phyloP scores from a whole-genome alignment of 2,888 invertebrate species.

The Boloria euphrosyne region DNA sequence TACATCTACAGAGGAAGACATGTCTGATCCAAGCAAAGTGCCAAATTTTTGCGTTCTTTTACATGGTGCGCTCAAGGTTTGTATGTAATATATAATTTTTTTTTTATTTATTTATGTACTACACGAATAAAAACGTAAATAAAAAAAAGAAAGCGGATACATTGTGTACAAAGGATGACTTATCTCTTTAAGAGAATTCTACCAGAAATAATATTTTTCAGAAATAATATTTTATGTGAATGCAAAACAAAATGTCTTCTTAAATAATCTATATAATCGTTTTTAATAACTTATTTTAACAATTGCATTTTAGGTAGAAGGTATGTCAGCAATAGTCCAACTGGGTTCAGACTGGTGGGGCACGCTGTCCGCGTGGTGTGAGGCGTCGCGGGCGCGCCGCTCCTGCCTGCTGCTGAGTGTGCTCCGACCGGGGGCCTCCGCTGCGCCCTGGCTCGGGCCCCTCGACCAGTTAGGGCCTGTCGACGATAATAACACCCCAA shows the following conservation, averaged over 20 bases:
- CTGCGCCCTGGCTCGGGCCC: conserved; percentile 95
- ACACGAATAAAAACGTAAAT: no score
- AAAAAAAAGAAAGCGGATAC: no score
- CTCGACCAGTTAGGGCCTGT: conserved; percentile 89
- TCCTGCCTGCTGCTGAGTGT: conserved; percentile 95
- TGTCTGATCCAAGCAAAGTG: conserved; percentile 87
- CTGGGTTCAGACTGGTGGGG: conserved; percentile 96
- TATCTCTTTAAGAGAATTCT: no score
- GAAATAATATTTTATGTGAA: background rate
- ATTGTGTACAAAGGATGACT: no score
- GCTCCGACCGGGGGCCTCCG: conserved; percentile 87
- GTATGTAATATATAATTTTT: background rate
- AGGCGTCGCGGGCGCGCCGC: conserved; percentile 79
- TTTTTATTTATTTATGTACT: no score
- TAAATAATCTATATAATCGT: background rate
- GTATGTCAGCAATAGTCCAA: conserved; percentile 93
- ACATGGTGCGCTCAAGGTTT: conserved; percentile 94
- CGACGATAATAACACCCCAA: conserved; percentile 66
- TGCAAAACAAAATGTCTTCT: background rate
- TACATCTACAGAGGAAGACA: conserved; percentile 73
- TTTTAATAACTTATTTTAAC: background rate
- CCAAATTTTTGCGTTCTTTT: conserved; percentile 96
- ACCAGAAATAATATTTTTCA: no score
- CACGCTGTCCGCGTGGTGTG: conserved; percentile 96
- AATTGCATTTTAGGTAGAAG: conserved; percentile 84